These are phyloP conservation scores for Homarus americanus DNA, from an alignment of 1,140 invertebrate genomes.

Conservation along the genomic window DNA sequence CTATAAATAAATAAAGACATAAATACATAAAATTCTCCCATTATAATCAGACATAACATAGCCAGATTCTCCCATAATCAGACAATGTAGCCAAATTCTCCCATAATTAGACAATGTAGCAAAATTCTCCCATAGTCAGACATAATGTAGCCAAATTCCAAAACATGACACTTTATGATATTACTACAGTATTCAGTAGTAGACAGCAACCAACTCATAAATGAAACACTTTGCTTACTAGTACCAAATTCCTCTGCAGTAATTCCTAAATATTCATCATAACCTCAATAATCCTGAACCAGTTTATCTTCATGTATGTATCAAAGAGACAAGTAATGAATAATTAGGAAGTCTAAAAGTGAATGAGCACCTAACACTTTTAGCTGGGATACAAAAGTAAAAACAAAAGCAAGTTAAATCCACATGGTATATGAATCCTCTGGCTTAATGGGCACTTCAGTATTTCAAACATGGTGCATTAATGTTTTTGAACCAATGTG, in stretches of 20 bases:
- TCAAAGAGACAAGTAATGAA: neutral
- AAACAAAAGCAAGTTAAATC: too few relatives aligned
- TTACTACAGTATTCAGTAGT: neutral
- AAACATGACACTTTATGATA: neutral
- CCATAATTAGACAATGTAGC: neutral
- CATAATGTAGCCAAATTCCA: conserved; percentile 1
- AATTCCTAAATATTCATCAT: neutral
- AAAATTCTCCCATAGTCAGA: conserved; percentile 2
- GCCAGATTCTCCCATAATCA: conserved; percentile 4
- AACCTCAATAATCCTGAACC: neutral
- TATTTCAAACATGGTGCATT: too few relatives aligned
- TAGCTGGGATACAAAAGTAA: too few relatives aligned
- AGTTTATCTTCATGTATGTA: neutral
- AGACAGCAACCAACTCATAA: neutral
- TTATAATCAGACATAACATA: neutral
- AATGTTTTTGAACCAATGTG: too few relatives aligned
- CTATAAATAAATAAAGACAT: neutral
- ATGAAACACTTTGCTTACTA: neutral
- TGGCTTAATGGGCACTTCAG: too few relatives aligned
- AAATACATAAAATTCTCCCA: neutral
- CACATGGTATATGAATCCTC: too few relatives aligned
- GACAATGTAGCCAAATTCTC: conserved; percentile 11
- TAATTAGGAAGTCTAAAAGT: too few relatives aligned
- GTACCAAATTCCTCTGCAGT: neutral
- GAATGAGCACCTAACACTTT: too few relatives aligned